These are phyloP conservation scores for Tanypteryx hageni DNA, from an alignment of 2,888 invertebrate genomes.

Conservation along the genomic window DNA sequence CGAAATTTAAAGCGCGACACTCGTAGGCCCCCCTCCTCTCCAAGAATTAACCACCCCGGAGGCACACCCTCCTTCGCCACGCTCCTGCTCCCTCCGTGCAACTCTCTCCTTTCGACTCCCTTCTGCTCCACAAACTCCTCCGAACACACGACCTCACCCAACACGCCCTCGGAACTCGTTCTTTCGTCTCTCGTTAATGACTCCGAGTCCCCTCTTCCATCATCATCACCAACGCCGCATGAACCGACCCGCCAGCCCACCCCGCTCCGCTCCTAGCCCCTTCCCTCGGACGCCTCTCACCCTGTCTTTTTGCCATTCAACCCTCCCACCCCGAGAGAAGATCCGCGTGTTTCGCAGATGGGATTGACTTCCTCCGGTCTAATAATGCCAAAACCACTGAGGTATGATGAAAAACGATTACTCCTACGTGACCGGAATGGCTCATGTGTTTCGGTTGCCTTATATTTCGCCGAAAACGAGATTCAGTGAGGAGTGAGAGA, in stretches of 20 bases:
- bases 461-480: not conserved
- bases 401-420: slow-evolving; percentile 53
- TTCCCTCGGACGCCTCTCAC: not conserved
- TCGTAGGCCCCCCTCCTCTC: not conserved
- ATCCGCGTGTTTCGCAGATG: not conserved
- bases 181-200: slow-evolving; percentile 39
- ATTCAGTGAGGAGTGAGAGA: not conserved
- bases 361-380: slow-evolving; percentile 12
- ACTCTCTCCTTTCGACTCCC: not conserved
- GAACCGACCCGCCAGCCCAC: not conserved
- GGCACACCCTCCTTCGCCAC: not conserved
- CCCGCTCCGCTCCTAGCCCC: not conserved
- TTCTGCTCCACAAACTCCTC: slow-evolving; percentile 10
- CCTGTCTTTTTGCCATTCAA: not conserved
- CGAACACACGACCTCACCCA: slow-evolving; percentile 50
- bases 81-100: not conserved
- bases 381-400: slow-evolving; percentile 54
- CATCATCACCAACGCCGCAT: slow-evolving; percentile 18
- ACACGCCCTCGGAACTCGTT: slow-evolving; percentile 4
- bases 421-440: not conserved
- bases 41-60: not conserved
- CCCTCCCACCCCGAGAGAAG: not conserved
- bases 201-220: slow-evolving; percentile 3
- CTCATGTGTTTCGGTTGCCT: not conserved
- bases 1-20: slow-evolving; percentile 26